A percentile compares a stretch with the other conserved stretches of the same genome.
These are phyloP conservation scores for Montipora capitata DNA, from an alignment of 92 coral and sea anemone genomes.

Conservation along the genomic window DNA sequence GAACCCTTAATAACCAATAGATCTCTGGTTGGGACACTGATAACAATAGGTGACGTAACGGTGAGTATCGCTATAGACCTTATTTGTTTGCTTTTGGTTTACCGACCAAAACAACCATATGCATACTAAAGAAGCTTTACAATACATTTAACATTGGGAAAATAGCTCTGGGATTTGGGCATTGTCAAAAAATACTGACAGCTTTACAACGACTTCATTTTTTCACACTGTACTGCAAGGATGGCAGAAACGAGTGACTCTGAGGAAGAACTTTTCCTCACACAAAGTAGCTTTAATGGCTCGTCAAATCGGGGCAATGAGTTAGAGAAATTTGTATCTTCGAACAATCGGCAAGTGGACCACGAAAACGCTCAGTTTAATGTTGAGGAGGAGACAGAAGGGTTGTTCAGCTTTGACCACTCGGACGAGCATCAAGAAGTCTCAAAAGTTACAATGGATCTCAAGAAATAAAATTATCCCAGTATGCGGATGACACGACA, in stretches of 20 bases:
- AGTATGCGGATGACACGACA: too few relatives aligned
- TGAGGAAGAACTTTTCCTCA: not conserved
- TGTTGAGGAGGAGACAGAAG: slow-evolving; percentile 14
- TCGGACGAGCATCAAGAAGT: not conserved
- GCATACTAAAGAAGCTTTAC: too few relatives aligned
- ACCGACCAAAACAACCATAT: slow-evolving; percentile 7
- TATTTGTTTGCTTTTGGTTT: slow-evolving; percentile 12
- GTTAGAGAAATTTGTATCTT: not conserved
- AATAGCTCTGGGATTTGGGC: not conserved
- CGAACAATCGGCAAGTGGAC: slow-evolving; percentile 14
- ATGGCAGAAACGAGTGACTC: slow-evolving; percentile 5
- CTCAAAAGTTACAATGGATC: too few relatives aligned
- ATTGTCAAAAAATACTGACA: slow-evolving; percentile 1
- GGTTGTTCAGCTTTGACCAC: not conserved
- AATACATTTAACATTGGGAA: too few relatives aligned
- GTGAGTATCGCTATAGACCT: slow-evolving; percentile 11
- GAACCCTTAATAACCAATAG: slow-evolving; percentile 22
- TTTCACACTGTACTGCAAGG: not conserved
- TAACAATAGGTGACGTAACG: slow-evolving; percentile 30
- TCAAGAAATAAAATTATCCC: too few relatives aligned
- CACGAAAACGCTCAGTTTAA: slow-evolving; percentile 19
- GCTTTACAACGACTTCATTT: not conserved
- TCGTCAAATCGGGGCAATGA: not conserved
- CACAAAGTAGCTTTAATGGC: slow-evolving; percentile 7
- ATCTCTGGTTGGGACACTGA: slow-evolving; percentile 20